Evolutionary conservation across 2,888 invertebrate genomes (phyloP).

Genomic region (Lingula anatina): DNA sequence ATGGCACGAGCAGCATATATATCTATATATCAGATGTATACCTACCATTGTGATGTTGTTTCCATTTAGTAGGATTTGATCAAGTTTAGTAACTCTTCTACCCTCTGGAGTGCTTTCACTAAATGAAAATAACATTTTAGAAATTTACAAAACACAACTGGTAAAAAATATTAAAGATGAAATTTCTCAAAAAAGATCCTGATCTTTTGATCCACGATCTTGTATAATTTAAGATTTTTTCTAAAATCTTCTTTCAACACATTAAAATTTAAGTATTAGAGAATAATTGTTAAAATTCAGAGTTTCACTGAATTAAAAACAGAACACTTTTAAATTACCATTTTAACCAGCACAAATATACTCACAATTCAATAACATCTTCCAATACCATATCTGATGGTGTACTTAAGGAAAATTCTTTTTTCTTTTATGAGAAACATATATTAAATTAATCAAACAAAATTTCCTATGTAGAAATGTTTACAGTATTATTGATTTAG

Average conservation of each 20-base stretch:
- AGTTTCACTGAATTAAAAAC: constrained; percentile 1
- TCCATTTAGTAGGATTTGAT: constrained; percentile 96
- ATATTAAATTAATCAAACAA: too few species aligned
- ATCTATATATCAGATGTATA: too few species aligned
- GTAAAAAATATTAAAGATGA: too few species aligned
- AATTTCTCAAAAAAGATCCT: too few species aligned
- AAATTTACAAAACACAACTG: neutral
- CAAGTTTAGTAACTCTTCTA: constrained; percentile 89
- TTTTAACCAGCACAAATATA: too few species aligned
- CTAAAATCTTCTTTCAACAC: neutral
- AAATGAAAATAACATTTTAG: constrained; percentile 11
- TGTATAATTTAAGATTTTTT: too few species aligned
- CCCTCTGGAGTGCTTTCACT: constrained; percentile 86
- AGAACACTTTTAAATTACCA: too few species aligned
- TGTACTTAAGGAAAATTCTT: constrained; percentile 7
- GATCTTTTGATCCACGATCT: too few species aligned
- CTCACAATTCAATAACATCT: constrained; percentile 88
- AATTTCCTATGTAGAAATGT: too few species aligned
- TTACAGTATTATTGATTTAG: too few species aligned
- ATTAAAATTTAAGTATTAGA: neutral
- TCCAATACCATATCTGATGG: constrained; percentile 81
- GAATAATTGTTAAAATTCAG: neutral
- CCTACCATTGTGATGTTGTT: constrained; percentile 97
- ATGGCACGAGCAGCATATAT: too few species aligned
- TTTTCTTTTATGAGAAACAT: too few species aligned